phyloP scores from a whole-genome alignment of 2,888 invertebrate species.

The Ectobius pallidus region DNA sequence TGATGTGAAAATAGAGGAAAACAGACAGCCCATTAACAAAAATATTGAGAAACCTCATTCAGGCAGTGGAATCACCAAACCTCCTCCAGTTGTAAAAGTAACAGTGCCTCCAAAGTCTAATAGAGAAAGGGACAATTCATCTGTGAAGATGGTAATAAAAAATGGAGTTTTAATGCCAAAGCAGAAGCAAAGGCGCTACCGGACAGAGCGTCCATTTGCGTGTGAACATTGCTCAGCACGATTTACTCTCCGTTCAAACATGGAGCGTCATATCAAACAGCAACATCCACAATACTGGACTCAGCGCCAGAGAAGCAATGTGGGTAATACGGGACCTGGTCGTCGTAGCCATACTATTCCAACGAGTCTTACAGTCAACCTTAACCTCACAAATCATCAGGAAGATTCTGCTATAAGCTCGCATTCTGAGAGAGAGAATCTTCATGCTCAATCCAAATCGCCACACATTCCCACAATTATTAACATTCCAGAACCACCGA shows the following conservation, averaged over 20 bases:
- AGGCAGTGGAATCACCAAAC: not conserved
- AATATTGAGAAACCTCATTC: not conserved
- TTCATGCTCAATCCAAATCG: not conserved
- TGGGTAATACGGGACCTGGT: slow-evolving; percentile 59
- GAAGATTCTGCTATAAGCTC: not conserved
- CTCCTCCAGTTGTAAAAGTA: slow-evolving; percentile 7
- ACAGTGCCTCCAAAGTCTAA: slow-evolving; percentile 16
- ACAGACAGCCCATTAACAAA: not conserved
- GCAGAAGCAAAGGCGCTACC: slow-evolving; percentile 87
- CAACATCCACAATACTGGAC: slow-evolving; percentile 93
- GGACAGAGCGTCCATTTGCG: slow-evolving; percentile 88
- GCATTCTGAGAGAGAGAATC: not conserved
- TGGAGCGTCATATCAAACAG: slow-evolving; percentile 93
- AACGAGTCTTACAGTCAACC: slow-evolving; percentile 44
- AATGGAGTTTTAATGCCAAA: slow-evolving; percentile 90
- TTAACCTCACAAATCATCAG: not conserved
- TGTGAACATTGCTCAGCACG: slow-evolving; percentile 90
- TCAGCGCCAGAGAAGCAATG: slow-evolving; percentile 70
- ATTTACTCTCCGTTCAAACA: slow-evolving; percentile 91
- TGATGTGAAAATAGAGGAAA: slow-evolving; percentile 24
- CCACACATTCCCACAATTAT: slow-evolving; percentile 2
- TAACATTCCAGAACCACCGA: slow-evolving; percentile 18
- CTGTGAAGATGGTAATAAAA: slow-evolving; percentile 88
- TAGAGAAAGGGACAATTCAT: slow-evolving; percentile 52
- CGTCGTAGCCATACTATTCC: slow-evolving; percentile 55